These are phyloP conservation scores for Tribolium freemani DNA, from an alignment of 2,888 invertebrate genomes.

Conservation along the genomic window DNA sequence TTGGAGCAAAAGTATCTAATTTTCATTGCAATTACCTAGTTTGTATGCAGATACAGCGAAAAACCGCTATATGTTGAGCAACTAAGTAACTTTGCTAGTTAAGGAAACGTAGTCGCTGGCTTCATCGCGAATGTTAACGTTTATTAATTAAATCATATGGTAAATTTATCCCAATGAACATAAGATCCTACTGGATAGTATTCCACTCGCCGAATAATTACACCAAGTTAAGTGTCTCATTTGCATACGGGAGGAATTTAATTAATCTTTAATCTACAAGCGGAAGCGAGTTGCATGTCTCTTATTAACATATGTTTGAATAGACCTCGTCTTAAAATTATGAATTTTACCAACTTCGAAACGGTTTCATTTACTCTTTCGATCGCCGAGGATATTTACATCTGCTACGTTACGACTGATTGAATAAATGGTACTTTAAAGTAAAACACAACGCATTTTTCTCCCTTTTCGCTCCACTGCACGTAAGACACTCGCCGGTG, in stretches of 20 bases:
- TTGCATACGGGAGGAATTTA: slow-evolving; percentile 41
- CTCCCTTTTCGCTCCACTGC: slow-evolving; percentile 25
- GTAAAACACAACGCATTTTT: slow-evolving; percentile 31
- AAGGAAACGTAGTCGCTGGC: slow-evolving; percentile 14
- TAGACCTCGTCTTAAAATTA: slow-evolving; percentile 21
- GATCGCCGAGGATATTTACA: slow-evolving; percentile 5
- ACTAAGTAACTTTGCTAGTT: slow-evolving; percentile 17
- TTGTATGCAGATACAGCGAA: slow-evolving; percentile 16
- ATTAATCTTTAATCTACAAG: slow-evolving; percentile 43
- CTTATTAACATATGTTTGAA: slow-evolving; percentile 41
- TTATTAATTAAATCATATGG: slow-evolving; percentile 38
- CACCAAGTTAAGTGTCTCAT: slow-evolving; percentile 42
- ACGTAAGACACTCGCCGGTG: slow-evolving; percentile 14
- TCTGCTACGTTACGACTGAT: slow-evolving; percentile 6
- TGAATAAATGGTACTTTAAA: slow-evolving; percentile 24
- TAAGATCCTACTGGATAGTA: slow-evolving; percentile 37
- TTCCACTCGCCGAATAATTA: slow-evolving; percentile 40
- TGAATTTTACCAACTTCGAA: slow-evolving; percentile 22
- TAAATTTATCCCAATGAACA: slow-evolving; percentile 30
- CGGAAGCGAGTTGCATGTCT: slow-evolving; percentile 39
- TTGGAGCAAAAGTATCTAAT: background rate
- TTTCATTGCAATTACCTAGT: slow-evolving; percentile 12
- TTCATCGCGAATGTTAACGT: slow-evolving; percentile 30
- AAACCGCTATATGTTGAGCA: slow-evolving; percentile 3
- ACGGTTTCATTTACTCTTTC: background rate